These are phyloP conservation scores for Centropus bengalensis DNA, from an alignment of 2,113 vertebrate species.

Conservation along the genomic window DNA sequence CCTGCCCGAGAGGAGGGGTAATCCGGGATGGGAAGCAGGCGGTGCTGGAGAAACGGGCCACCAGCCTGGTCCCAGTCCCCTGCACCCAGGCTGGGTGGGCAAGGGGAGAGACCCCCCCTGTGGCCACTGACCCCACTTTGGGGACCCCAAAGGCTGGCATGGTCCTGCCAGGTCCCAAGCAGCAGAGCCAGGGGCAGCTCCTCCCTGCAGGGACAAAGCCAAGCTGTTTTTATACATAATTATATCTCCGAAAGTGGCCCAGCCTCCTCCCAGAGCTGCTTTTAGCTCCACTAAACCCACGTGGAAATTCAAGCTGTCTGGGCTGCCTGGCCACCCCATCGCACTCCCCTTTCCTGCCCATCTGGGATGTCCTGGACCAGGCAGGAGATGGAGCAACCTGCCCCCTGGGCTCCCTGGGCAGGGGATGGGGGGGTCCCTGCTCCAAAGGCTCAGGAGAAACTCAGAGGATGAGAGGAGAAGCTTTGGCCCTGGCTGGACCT, in stretches of 20 bases:
- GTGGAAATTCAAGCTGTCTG: background rate
- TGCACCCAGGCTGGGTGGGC: background rate
- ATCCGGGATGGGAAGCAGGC: background rate
- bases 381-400: background rate
- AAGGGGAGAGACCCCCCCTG: background rate
- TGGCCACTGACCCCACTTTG: background rate
- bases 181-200: background rate
- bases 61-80: background rate
- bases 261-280: constrained; percentile 30
- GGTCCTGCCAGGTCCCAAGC: fast-evolving
- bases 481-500: fast-evolving
- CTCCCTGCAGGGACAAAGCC: background rate
- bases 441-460: background rate
- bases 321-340: background rate
- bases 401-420: background rate
- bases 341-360: background rate
- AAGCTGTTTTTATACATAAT: constrained; percentile 17
- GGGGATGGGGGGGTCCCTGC: background rate
- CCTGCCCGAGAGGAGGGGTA: background rate
- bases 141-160: background rate
- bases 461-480: background rate
- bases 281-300: constrained; percentile 30
- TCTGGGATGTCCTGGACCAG: background rate
- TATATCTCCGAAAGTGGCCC: background rate
- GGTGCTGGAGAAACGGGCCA: fast-evolving